Base-by-base conservation (phyloP, 2,113 vertebrate genomes). In the Calidris pugnax region DNA sequence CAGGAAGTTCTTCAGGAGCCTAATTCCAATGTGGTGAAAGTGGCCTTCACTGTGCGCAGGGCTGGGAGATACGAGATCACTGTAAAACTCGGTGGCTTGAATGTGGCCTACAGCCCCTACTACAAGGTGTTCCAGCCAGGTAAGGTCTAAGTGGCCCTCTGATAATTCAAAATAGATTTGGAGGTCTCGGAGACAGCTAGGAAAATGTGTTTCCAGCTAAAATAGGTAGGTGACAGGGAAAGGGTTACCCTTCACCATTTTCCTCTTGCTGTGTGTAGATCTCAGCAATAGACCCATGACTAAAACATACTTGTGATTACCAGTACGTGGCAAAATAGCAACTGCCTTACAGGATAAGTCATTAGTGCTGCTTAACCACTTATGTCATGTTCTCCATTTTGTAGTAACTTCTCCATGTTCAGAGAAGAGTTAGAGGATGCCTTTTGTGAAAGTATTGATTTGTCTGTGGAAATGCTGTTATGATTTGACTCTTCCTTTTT, bases 71-170 rank as follows among this genome's bases (percentile, higher is more conserved):
- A 99, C 0, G 99, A 99, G 96, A 98, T 99, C 67, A 98, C 99
- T 19, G 98, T 99, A 94, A 99, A 99, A 96, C 98, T 99, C 1
- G 99, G 99, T 37, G 99, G 99, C 68, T 98, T 99, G 93, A 99
- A 99, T 84, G 99, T 99, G 94, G 99, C 99, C 68, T 99, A 99
- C 96, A 99, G 99, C 95, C 99, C 99, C 41, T 99, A 99, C 97
- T 99, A 99, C 97, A 99, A 99, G 96, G 99, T 99, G 91, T 99
- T 99, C 97, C 99, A 99, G 95, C 99, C 99, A 98, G 99, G 99
- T 99, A 98, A 94, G 95, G 85, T 87, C 43, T 68, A 50, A 82
- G 37, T 55, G 62, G 59, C 41, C 51, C 45, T 87, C 43, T 84
- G 60, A 53, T 77, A 47, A 82, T 51, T 84, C 39, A 77, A 64